Evolutionary conservation across 2,888 invertebrate genomes (phyloP).

Genomic region (Hydropsyche betteni): DNA sequence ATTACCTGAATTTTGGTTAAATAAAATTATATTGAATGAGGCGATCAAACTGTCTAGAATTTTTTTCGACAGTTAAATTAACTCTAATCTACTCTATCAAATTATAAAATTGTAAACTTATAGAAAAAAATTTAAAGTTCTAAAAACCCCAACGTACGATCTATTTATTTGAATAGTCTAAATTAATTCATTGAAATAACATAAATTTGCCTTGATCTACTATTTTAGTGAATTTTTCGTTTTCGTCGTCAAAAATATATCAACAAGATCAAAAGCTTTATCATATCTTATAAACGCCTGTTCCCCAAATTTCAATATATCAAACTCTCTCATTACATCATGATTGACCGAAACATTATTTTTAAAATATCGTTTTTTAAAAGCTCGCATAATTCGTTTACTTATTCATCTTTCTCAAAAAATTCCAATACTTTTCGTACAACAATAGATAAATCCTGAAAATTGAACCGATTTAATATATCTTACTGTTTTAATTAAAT

Average conservation of each 20-base stretch:
- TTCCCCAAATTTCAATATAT: constrained; percentile 68
- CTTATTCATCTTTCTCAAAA: constrained; percentile 69
- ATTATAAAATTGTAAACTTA: no score
- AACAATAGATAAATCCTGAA: constrained; percentile 69
- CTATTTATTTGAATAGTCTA: no score
- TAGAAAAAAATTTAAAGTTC: no score
- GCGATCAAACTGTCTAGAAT: no score
- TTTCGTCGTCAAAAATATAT: constrained; percentile 58
- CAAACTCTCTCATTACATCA: constrained; percentile 70
- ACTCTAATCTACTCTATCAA: no score
- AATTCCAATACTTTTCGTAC: constrained; percentile 71
- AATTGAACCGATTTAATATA: constrained; percentile 43
- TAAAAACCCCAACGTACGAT: no score
- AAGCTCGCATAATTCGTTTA: constrained; percentile 72
- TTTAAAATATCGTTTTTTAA: constrained; percentile 83
- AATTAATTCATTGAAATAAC: no score
- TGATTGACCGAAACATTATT: constrained; percentile 82
- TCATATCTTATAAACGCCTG: constrained; percentile 75
- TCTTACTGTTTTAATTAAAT: no score
- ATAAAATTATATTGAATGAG: no score
- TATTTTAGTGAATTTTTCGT: constrained; percentile 70
- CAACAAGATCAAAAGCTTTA: constrained; percentile 51
- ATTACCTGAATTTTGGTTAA: no score
- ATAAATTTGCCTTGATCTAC: constrained; percentile 76
- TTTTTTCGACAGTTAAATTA: no score